Evolutionary conservation across 2,888 invertebrate genomes (phyloP).

Genomic region (Notodonta ziczac): DNA sequence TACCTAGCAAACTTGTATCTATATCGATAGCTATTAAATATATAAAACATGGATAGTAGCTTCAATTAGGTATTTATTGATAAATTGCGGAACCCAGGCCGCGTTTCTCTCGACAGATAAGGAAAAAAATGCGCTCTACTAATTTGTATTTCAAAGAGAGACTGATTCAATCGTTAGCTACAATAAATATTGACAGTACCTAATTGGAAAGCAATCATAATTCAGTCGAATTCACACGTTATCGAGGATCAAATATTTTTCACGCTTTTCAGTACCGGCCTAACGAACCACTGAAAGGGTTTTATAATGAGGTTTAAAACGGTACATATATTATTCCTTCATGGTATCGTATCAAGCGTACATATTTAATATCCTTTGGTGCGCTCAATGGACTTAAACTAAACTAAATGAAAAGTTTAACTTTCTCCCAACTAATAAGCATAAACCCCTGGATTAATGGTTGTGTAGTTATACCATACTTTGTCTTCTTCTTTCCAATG

Average conservation of each 20-base stretch:
- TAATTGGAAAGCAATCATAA: conserved; percentile 29
- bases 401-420: too few relatives aligned
- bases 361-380: background rate
- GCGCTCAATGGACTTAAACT: background rate
- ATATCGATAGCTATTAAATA: too few relatives aligned
- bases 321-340: conserved; percentile 5
- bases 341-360: background rate
- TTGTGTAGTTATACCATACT: too few relatives aligned
- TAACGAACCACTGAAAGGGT: conserved; percentile 22
- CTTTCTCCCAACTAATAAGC: too few relatives aligned
- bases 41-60: too few relatives aligned
- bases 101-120: too few relatives aligned
- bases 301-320: conserved; percentile 16
- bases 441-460: too few relatives aligned
- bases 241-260: conserved; percentile 13
- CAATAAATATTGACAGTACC: conserved; percentile 30
- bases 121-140: conserved; percentile 15
- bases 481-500: too few relatives aligned
- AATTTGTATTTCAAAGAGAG: conserved; percentile 11
- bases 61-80: too few relatives aligned
- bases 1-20: too few relatives aligned
- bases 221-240: conserved; percentile 16
- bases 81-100: too few relatives aligned
- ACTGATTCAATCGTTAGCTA: conserved; percentile 20
- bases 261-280: conserved; percentile 11